A percentile compares a stretch with the other conserved stretches of the same genome.
Evolutionary conservation across 2,888 invertebrate species (phyloP).

Genomic region (Drosophila mulleri): DNA sequence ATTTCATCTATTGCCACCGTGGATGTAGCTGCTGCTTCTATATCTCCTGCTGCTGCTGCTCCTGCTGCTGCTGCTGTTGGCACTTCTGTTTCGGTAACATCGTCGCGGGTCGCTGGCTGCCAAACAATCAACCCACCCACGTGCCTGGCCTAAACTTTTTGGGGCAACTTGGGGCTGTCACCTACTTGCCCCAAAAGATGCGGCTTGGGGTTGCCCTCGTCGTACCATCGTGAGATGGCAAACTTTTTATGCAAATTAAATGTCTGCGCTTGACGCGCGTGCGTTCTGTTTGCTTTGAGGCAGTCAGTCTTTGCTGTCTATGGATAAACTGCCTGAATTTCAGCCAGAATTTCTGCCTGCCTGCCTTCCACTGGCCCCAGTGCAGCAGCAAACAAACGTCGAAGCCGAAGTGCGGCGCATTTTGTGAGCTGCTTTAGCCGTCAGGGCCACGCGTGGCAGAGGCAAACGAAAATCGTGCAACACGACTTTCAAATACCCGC

Average conservation of each 20-base stretch:
- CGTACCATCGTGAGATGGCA: slow-evolving; percentile 50
- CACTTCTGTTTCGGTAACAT: slow-evolving; percentile 17
- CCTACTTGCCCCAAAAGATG: slow-evolving; percentile 47
- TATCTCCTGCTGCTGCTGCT: neutral
- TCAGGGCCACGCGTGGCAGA: slow-evolving; percentile 15
- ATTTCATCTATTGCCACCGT: slow-evolving; percentile 58
- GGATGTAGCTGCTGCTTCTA: slow-evolving; percentile 7
- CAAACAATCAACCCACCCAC: slow-evolving; percentile 76
- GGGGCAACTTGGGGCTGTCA: slow-evolving; percentile 53
- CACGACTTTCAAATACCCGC: slow-evolving; percentile 18
- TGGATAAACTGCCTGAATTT: slow-evolving; percentile 18
- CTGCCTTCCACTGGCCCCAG: slow-evolving; percentile 1
- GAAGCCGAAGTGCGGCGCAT: slow-evolving; percentile 24
- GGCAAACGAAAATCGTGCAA: neutral
- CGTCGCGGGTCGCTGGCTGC: slow-evolving; percentile 71
- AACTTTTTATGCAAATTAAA: slow-evolving; percentile 79
- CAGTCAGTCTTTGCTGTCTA: slow-evolving; percentile 50
- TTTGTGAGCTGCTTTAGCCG: slow-evolving; percentile 33
- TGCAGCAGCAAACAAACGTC: slow-evolving; percentile 25
- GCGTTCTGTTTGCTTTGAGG: slow-evolving; percentile 78
- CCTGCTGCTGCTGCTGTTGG: slow-evolving; percentile 14
- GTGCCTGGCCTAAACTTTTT: slow-evolving; percentile 39
- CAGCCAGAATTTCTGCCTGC: neutral
- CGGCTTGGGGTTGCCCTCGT: slow-evolving; percentile 34
- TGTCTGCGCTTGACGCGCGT: slow-evolving; percentile 78